Evolutionary conservation across 1,140 invertebrate genomes (phyloP).

Genomic region (Teleogryllus occipitalis): DNA sequence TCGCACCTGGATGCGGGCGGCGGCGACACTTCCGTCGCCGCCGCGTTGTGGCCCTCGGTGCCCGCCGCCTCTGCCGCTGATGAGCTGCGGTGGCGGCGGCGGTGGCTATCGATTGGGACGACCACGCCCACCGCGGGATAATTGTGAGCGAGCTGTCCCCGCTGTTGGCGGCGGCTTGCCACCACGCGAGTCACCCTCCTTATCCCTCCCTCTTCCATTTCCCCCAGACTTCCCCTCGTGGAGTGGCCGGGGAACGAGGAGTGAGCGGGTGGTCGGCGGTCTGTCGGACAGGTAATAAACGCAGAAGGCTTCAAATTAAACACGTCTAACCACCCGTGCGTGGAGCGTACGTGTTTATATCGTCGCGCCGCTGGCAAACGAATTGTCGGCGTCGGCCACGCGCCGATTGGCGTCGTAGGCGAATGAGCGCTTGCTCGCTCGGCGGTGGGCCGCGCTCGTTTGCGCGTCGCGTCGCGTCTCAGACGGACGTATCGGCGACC

Average conservation of each 20-base stretch:
- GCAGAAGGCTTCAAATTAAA: neutral
- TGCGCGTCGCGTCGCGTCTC: neutral
- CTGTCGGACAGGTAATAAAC: neutral
- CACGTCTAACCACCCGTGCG: neutral
- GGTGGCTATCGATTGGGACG: neutral
- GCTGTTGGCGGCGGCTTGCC: no score
- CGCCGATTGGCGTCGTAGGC: no score
- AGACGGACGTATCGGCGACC: neutral
- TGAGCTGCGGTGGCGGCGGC: neutral
- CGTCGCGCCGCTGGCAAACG: no score
- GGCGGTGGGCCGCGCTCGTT: no score
- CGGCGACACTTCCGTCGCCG: no score
- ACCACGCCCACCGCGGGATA: neutral
- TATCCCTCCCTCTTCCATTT: neutral
- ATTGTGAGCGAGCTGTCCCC: neutral
- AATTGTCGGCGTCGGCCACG: no score
- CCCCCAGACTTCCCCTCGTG: neutral
- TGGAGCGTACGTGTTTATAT: neutral
- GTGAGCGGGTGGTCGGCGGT: no score
- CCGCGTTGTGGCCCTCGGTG: neutral
- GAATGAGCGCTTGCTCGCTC: no score
- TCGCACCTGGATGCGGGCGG: neutral
- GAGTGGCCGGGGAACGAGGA: neutral
- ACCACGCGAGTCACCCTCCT: neutral
- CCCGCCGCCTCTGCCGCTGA: neutral